Evolutionary conservation across 1,140 invertebrate species (phyloP).

Genomic region (Caenorhabditis brenneri): DNA sequence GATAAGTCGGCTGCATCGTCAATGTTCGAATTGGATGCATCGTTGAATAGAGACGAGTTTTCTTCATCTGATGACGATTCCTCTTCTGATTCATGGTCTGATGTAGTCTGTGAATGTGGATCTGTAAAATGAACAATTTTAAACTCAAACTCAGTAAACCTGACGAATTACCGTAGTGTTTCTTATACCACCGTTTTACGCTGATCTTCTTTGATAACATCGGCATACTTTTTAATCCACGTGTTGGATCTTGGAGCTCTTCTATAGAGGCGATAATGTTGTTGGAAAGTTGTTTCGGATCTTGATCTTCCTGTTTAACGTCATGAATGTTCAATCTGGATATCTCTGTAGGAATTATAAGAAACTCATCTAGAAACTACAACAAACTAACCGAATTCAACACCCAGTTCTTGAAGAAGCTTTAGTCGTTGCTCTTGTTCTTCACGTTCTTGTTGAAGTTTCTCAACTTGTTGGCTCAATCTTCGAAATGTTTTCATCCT

Average conservation of each 20-base stretch:
- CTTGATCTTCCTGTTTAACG: background rate
- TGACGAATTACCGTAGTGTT: background rate
- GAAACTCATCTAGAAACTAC: background rate
- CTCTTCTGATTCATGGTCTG: background rate
- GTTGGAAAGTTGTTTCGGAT: background rate
- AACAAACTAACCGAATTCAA: background rate
- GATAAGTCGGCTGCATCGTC: background rate
- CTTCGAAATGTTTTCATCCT: background rate
- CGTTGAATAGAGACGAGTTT: background rate
- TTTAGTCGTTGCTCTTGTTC: background rate
- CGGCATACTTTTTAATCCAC: background rate
- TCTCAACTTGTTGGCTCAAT: background rate
- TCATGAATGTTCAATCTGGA: background rate
- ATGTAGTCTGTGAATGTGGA: background rate
- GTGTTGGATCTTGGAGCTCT: background rate
- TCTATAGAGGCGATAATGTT: background rate
- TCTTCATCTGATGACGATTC: background rate
- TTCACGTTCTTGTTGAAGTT: background rate
- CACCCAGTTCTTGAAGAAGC: background rate
- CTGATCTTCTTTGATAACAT: background rate
- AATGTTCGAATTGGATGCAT: background rate
- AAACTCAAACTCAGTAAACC: background rate
- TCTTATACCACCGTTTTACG: background rate
- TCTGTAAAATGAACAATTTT: background rate
- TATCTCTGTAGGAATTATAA: background rate